Evolutionary conservation across 2,888 invertebrate genomes (phyloP).

Genomic region (Leptodirus hochenwartii): DNA sequence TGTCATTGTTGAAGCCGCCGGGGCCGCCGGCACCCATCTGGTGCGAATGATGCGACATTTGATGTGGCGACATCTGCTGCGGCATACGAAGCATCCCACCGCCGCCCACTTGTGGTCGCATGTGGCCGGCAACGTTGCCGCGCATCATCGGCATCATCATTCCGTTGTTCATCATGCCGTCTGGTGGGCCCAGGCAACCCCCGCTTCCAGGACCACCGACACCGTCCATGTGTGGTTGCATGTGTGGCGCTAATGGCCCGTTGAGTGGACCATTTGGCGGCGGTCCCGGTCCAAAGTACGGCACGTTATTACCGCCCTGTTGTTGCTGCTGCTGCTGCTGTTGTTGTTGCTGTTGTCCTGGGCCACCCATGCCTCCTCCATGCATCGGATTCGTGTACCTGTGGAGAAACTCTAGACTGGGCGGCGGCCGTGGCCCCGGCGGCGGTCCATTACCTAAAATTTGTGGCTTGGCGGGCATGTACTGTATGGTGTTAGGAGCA

Average conservation of each 20-base stretch:
- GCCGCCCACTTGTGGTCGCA: conserved; percentile 25
- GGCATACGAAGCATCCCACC: conserved; percentile 27
- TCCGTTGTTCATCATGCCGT: conserved; percentile 25
- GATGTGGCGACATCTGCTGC: conserved; percentile 26
- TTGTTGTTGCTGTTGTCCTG: conserved; percentile 44
- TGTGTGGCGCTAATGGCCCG: conserved; percentile 21
- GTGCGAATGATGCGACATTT: conserved; percentile 19
- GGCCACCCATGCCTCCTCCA: conserved; percentile 50
- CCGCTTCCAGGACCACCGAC: conserved; percentile 29
- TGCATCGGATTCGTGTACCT: conserved; percentile 73
- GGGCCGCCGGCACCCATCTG: conserved; percentile 14
- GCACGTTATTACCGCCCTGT: no score
- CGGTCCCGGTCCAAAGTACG: conserved; percentile 51
- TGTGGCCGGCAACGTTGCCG: no score
- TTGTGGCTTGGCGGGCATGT: conserved; percentile 89
- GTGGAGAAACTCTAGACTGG: conserved; percentile 77
- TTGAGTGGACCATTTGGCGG: conserved; percentile 31
- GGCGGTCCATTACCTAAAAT: conserved; percentile 51
- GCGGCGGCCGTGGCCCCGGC: conserved; percentile 58
- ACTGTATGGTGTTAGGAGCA: conserved; percentile 95
- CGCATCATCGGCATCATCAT: conserved; percentile 27
- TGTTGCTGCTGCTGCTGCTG: no score
- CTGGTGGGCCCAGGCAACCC: conserved; percentile 28
- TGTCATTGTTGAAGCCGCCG: conserved; percentile 23
- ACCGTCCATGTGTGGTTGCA: conserved; percentile 28